Conservation (phyloP, 2,888 invertebrate genomes). For the Tiphia femorata region DNA sequence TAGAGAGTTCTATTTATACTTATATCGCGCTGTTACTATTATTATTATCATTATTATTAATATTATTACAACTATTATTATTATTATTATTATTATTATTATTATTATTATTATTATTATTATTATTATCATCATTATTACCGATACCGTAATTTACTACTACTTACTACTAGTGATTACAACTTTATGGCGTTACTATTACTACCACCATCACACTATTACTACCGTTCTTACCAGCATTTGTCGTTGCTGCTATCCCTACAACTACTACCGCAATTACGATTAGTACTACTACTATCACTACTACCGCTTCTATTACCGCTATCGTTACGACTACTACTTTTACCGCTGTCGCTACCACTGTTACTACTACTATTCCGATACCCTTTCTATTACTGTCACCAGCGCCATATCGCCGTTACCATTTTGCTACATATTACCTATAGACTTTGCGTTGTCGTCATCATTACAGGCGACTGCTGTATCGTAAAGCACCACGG, state of each 20-base stretch:
- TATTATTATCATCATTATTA: too few species aligned
- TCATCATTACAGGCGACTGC: conserved; percentile 35
- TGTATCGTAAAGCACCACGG: too few species aligned
- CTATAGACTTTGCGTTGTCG: conserved; percentile 40
- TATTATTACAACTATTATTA: not conserved
- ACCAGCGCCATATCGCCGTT: conserved; percentile 37
- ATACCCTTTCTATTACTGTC: conserved; percentile 29
- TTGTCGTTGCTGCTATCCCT: conserved; percentile 32
- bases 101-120: not conserved
- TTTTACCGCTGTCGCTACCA: conserved; percentile 35
- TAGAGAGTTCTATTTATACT: conserved; percentile 60
- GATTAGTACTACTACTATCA: conserved; percentile 28
- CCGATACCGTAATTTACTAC: too few species aligned
- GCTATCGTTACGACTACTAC: conserved; percentile 38
- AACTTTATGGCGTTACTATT: too few species aligned
- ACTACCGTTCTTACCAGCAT: conserved; percentile 7
- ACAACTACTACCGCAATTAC: not conserved
- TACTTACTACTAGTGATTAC: conserved; percentile 41
- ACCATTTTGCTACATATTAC: conserved; percentile 40
- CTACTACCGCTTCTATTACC: conserved; percentile 38
- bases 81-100: not conserved
- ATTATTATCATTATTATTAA: conserved; percentile 20
- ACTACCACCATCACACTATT: conserved; percentile 40
- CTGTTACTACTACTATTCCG: conserved; percentile 32
- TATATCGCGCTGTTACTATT: too few species aligned